phyloP scores from a whole-genome alignment of 1,140 invertebrate genomes.

The Drosophila pachea region DNA sequence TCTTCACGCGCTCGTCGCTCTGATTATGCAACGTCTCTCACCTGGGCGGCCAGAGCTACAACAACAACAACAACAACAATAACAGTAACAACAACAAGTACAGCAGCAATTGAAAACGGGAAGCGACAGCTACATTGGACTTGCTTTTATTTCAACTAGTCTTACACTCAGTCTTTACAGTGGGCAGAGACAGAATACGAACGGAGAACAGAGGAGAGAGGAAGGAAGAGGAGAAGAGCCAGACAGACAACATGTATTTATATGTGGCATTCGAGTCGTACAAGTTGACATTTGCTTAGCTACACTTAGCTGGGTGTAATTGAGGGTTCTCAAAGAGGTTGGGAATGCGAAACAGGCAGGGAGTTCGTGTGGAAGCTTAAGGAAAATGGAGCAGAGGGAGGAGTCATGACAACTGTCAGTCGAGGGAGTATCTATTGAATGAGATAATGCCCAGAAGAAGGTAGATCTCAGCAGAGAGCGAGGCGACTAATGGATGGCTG shows the following conservation, averaged over 20 bases:
- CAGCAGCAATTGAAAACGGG: conserved; percentile 5
- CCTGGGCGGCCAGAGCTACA: conserved; percentile 29
- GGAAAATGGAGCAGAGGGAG: too few relatives aligned
- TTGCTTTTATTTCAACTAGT: conserved; percentile 14
- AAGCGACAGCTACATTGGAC: conserved; percentile 9
- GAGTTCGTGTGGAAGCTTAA: background rate
- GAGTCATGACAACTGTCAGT: too few relatives aligned
- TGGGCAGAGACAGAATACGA: conserved; percentile 19
- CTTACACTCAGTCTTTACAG: conserved; percentile 1
- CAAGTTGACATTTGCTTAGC: conserved; percentile 14
- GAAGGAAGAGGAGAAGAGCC: background rate
- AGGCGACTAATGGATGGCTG: too few relatives aligned
- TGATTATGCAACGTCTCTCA: conserved; percentile 65
- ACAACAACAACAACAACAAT: conserved; percentile 10
- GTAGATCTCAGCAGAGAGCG: too few relatives aligned
- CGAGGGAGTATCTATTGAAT: too few relatives aligned
- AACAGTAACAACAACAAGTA: conserved; percentile 6
- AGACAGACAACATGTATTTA: conserved; percentile 17
- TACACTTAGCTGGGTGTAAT: conserved; percentile 6
- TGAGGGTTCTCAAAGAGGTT: background rate
- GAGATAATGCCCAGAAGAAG: too few relatives aligned
- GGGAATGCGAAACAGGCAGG: background rate
- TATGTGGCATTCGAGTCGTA: conserved; percentile 11
- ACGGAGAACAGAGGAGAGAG: background rate
- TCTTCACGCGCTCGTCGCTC: conserved; percentile 36